Evolutionary conservation across 2,888 invertebrate genomes (phyloP).

Genomic region (Drosophila conformis): DNA sequence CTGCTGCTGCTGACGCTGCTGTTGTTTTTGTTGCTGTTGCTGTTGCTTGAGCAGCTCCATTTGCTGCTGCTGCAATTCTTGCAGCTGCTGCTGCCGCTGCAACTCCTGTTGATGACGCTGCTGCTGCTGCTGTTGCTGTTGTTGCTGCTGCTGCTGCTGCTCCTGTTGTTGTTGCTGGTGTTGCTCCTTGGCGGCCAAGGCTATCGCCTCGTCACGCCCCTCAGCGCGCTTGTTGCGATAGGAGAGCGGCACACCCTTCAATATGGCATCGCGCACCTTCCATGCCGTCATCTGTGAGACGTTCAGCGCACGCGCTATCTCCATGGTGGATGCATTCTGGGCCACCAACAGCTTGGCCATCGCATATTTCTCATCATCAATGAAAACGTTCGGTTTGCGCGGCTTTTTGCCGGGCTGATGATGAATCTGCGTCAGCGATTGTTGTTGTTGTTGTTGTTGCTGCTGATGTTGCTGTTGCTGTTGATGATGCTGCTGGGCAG

Average conservation of each 20-base stretch:
- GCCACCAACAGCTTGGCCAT: conserved; percentile 84
- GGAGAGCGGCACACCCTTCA: conserved; percentile 84
- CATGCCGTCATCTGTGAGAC: conserved; percentile 85
- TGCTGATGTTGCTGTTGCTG: conserved; percentile 35
- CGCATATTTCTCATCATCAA: conserved; percentile 84
- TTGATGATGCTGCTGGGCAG: conserved; percentile 29
- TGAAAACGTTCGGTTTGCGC: conserved; percentile 84
- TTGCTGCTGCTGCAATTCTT: conserved; percentile 48
- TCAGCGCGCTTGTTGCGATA: conserved; percentile 82
- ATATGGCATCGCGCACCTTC: conserved; percentile 84
- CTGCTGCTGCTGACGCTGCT: conserved; percentile 49
- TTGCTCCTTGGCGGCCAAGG: conserved; percentile 45
- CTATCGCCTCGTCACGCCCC: conserved; percentile 50
- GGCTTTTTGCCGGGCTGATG: conserved; percentile 80
- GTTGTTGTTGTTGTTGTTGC: conserved; percentile 23
- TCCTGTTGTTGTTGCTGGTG: conserved; percentile 61
- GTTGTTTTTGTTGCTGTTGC: conserved; percentile 50
- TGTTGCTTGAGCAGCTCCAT: conserved; percentile 43
- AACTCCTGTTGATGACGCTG: conserved; percentile 46
- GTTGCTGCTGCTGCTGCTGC: conserved; percentile 43
- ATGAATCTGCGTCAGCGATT: conserved; percentile 21
- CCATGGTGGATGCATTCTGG: conserved; percentile 84
- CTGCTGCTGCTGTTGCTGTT: conserved; percentile 54
- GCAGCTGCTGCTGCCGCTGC: conserved; percentile 49
- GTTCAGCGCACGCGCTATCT: conserved; percentile 83